A percentile compares a stretch with the other conserved stretches of the same genome.
Evolutionary conservation across 2,797 vertebrate genomes (phyloP).

Genomic region (Luscinia megarhynchos): DNA sequence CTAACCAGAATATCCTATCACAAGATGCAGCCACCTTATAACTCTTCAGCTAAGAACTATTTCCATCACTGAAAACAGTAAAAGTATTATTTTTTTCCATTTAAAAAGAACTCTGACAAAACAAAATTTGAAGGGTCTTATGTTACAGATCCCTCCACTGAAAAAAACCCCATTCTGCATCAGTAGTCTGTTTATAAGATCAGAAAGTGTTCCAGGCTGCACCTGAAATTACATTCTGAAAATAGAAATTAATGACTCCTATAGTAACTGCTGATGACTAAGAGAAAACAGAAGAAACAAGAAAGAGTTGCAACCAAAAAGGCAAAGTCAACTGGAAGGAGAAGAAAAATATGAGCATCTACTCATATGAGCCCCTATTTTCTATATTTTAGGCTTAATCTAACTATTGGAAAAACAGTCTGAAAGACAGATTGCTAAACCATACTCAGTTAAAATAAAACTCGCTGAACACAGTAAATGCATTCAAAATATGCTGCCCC

Average conservation of each 20-base stretch:
- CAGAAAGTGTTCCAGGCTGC: neutral
- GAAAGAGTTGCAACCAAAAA: neutral
- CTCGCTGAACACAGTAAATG: neutral
- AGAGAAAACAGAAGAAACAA: neutral
- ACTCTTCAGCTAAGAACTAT: neutral
- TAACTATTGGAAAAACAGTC: neutral
- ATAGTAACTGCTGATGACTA: neutral
- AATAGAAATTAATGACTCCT: neutral
- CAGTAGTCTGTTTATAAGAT: neutral
- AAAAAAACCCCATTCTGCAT: neutral
- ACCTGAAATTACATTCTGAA: neutral
- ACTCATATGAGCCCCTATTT: neutral
- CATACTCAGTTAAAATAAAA: neutral
- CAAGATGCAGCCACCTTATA: neutral
- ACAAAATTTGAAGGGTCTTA: neutral
- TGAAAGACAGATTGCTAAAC: neutral
- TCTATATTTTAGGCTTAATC: neutral
- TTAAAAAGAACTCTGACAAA: neutral
- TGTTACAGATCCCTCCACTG: neutral
- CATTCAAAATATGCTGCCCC: neutral
- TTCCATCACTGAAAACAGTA: neutral
- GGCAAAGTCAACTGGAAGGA: neutral
- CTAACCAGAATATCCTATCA: neutral
- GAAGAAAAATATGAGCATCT: neutral
- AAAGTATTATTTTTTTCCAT: neutral